These are phyloP conservation scores for Zele albiditarsus DNA, from an alignment of 2,888 invertebrate species.

Conservation along the genomic window DNA sequence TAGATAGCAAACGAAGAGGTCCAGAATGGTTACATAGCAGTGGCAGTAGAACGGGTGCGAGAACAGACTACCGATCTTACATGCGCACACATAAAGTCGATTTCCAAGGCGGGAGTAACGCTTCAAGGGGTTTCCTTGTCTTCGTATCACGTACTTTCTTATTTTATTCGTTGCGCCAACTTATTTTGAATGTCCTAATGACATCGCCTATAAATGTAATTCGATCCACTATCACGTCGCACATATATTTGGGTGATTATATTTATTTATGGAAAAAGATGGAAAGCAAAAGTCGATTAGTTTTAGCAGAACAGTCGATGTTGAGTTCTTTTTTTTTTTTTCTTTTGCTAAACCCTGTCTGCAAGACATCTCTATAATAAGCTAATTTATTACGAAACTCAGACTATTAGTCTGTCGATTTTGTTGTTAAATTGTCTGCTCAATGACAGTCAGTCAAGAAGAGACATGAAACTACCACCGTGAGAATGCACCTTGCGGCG, in stretches of 20 bases:
- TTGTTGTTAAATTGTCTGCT: constrained; percentile 24
- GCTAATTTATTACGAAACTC: no score
- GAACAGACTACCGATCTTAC: neutral
- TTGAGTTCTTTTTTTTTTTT: no score
- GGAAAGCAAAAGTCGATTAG: no score
- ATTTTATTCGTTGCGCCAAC: neutral
- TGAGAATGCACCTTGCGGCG: constrained; percentile 38
- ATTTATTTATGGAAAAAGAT: no score
- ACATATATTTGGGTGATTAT: no score
- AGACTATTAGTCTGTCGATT: neutral
- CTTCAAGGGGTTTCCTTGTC: neutral
- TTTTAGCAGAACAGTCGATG: no score
- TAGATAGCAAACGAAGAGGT: constrained; percentile 19
- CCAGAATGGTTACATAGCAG: constrained; percentile 17
- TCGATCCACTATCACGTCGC: no score
- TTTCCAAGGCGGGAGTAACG: neutral
- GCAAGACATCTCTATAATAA: no score
- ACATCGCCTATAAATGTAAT: neutral
- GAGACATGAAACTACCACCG: neutral
- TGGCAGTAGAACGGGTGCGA: neutral
- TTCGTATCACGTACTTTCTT: neutral
- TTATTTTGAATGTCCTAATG: neutral
- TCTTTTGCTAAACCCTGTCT: no score
- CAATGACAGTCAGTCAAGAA: constrained; percentile 19
- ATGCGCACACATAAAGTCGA: neutral